Percentiles rank a stretch among this genome's conserved stretches.
phyloP scores from a whole-genome alignment of 2,797 vertebrate genomes.

The Balearica regulorum region DNA sequence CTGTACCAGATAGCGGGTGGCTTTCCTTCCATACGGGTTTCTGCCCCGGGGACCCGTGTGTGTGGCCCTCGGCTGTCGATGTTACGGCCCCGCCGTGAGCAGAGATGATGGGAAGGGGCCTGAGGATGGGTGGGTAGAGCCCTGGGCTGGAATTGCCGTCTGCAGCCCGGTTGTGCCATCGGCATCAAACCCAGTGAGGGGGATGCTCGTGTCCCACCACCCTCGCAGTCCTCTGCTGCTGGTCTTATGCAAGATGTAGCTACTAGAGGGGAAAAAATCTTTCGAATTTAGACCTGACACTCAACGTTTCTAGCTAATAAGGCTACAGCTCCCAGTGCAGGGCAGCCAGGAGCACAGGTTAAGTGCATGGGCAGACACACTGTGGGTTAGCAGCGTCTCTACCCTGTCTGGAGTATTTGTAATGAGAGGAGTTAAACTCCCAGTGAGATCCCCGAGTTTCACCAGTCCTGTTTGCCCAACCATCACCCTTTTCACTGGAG shows the following conservation, averaged over 20 bases:
- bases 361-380: neutral
- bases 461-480: neutral
- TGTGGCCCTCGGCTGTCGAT: accelerated
- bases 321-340: neutral
- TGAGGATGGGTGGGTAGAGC: neutral
- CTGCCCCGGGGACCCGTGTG: accelerated
- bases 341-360: neutral
- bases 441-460: neutral
- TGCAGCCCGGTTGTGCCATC: neutral
- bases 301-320: neutral
- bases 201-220: accelerated
- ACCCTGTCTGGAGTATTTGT: neutral
- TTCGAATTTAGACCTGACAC: neutral
- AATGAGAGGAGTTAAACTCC: neutral
- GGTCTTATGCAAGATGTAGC: accelerated
- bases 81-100: accelerated
- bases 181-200: accelerated
- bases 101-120: neutral
- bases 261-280: neutral
- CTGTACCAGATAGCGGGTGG: neutral
- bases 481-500: neutral
- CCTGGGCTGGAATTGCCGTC: neutral
- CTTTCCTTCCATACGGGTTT: neutral
- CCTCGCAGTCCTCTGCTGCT: neutral
- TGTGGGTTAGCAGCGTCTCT: neutral